Evolutionary conservation across 2,797 vertebrate species (phyloP).

Genomic region (Pristis pectinata): DNA sequence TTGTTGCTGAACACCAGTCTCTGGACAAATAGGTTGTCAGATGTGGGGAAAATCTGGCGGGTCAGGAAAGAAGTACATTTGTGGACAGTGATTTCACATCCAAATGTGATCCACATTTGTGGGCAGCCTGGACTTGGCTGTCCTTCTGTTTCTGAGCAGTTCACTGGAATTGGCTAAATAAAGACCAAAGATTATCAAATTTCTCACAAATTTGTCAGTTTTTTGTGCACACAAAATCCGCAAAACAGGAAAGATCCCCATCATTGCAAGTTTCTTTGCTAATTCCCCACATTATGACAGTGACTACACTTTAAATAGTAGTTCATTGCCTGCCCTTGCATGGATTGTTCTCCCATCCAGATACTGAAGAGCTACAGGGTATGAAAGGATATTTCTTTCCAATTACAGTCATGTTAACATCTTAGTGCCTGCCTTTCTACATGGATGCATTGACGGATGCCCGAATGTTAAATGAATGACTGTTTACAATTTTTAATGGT

Average conservation of each 20-base stretch:
- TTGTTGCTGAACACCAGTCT: neutral
- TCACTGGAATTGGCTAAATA: neutral
- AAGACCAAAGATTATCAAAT: neutral
- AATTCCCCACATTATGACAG: too few species aligned
- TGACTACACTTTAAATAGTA: too few species aligned
- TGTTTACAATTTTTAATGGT: neutral
- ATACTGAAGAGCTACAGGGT: too few species aligned
- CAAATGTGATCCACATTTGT: too few species aligned
- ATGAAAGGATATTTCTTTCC: too few species aligned
- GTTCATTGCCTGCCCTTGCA: too few species aligned
- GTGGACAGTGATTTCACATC: neutral
- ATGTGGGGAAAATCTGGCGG: neutral
- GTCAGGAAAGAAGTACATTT: neutral
- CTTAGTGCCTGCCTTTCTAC: neutral
- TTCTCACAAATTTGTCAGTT: neutral
- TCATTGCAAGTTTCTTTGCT: too few species aligned
- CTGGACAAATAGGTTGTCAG: neutral
- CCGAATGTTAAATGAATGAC: neutral
- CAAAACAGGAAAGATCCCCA: neutral
- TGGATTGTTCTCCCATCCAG: too few species aligned
- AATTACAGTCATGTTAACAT: neutral
- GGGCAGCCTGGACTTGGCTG: neutral
- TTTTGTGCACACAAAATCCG: neutral
- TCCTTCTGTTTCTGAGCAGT: neutral
- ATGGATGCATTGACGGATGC: neutral